Base-by-base conservation (phyloP, 2,888 invertebrate species). In the Stenolophus ochropezus region DNA sequence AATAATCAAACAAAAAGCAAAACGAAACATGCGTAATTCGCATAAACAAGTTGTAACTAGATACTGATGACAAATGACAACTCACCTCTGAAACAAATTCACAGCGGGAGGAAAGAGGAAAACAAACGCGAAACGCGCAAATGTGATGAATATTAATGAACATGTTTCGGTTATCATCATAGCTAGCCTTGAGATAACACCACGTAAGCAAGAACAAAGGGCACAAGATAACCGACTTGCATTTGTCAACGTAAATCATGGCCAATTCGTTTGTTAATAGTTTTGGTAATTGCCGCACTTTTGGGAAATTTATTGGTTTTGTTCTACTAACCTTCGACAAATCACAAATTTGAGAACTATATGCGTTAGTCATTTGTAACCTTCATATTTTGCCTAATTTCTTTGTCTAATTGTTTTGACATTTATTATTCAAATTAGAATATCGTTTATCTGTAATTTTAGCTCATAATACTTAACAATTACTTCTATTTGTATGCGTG, bases 111-210 rank as follows among this genome's bases (percentile, higher is more conserved):
- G 73, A 23, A 49, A 23, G 73, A 73, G 73, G 73, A 49, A 73
- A 23, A 73, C 47, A 73, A 73, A 69, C 51, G 51, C 58, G n/a
- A 58, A 58, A 58, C 73, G 73, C 73, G 73, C 73, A 73, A 73
- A 73, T 61, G 77, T 61, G 77, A 77, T 77, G 77, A 77, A 77
- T 77, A 77, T 77, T 77, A 61, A 77, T 61, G 56, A 42, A 61
- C 56, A 47, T 61, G 61, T 58, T 53, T 58, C 27, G 77, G 77
- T 58, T 77, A 77, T 77, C 77, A 77, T 65, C 51, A 33, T 49
- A 73, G 73, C 69, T 79, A 53, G 49, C 79, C 79, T 79, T 79
- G 79, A 51, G 79, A 79, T 79, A 79, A 79, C 49, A 69, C 61
- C 69, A 71, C 79, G 65, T 69, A 79, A 69, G 79, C 47, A 73